Evolutionary conservation across 2,113 vertebrate genomes (phyloP).

Genomic region (Misgurnus mizolepis): DNA sequence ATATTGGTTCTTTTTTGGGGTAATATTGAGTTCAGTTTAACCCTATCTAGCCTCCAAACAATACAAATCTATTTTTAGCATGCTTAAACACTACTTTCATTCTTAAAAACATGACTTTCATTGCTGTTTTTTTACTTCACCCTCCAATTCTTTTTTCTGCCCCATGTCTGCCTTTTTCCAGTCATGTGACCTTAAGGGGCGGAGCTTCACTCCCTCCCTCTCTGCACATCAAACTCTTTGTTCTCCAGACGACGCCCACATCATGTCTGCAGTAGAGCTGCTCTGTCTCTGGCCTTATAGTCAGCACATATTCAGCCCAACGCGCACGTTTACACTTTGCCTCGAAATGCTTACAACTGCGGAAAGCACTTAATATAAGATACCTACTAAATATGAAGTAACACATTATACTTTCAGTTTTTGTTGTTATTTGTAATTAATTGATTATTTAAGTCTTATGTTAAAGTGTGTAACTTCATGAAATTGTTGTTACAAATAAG

Average conservation of each 20-base stretch:
- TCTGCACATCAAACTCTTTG: constrained; percentile 52
- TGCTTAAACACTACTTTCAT: constrained; percentile 6
- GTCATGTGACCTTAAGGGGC: constrained; percentile 42
- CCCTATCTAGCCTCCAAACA: not conserved
- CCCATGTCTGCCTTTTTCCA: not conserved
- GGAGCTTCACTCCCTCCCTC: constrained; percentile 7
- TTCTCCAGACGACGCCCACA: constrained; percentile 47
- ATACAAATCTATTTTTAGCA: constrained; percentile 19
- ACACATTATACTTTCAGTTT: no score
- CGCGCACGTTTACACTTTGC: not conserved
- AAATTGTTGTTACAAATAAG: not conserved
- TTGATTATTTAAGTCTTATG: not conserved
- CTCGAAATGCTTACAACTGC: not conserved
- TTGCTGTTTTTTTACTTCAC: not conserved
- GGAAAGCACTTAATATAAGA: not conserved
- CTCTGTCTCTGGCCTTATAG: constrained; percentile 4
- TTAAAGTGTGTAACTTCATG: no score
- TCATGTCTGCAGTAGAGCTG: constrained; percentile 5
- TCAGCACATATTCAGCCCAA: not conserved
- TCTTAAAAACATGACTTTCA: not conserved
- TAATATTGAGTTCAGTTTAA: not conserved
- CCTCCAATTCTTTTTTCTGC: not conserved
- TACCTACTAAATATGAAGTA: no score
- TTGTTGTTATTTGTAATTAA: not conserved
- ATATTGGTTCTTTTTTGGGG: no score